Percentiles rank a stretch among this genome's conserved stretches.
Conservation (phyloP, 2,797 vertebrate species). For the Nasua narica region DNA sequence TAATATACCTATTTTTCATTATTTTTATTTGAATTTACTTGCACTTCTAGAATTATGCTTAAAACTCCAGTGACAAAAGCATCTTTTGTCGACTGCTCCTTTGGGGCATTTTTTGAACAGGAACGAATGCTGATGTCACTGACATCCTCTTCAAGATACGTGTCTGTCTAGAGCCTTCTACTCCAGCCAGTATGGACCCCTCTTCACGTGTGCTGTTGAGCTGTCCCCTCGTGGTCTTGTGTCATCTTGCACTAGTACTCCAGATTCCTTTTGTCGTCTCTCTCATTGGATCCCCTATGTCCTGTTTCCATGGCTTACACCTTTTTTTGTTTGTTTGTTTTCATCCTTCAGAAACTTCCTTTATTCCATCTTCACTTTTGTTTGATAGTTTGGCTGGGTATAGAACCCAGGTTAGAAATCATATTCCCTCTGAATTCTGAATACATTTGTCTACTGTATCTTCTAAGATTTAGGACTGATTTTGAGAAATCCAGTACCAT, state of each 20-base stretch:
- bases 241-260: neutral
- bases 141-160: neutral
- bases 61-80: neutral
- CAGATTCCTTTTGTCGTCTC: neutral
- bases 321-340: neutral
- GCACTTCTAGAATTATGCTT: neutral
- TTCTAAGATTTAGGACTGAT: neutral
- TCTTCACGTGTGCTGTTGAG: too few relatives aligned
- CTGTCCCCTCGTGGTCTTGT: neutral
- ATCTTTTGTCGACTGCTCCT: neutral
- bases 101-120: neutral
- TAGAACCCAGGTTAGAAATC: neutral
- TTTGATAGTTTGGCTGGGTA: neutral
- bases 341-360: neutral
- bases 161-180: neutral
- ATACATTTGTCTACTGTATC: neutral
- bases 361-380: neutral
- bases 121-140: neutral
- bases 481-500: neutral
- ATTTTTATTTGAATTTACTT: neutral
- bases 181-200: too few relatives aligned
- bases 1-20: neutral
- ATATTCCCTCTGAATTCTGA: neutral
- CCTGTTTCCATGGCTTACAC: neutral
- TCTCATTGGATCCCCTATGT: too few relatives aligned